These are phyloP conservation scores for Larimichthys polyactis DNA, from an alignment of 2,113 vertebrate genomes.

Conservation along the genomic window DNA sequence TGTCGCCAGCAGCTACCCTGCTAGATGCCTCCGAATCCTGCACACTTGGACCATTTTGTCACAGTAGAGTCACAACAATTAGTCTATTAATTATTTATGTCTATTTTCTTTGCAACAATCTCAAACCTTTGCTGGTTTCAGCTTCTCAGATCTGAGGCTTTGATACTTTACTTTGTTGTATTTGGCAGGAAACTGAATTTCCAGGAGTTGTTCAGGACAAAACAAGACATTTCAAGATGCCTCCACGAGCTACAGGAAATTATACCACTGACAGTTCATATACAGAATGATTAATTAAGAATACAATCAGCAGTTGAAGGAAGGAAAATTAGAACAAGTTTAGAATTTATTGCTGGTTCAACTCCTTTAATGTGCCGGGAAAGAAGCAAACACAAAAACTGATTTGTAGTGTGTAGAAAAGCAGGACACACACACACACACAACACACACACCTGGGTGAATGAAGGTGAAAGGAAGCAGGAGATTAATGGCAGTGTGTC, in stretches of 20 bases:
- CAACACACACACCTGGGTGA: conserved; percentile 28
- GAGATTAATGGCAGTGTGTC: conserved; percentile 45
- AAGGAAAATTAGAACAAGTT: neutral
- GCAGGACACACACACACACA: neutral
- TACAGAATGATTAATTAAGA: neutral
- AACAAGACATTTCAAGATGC: too few species aligned
- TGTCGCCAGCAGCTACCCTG: too few species aligned
- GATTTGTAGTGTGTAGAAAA: neutral
- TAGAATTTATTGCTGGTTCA: neutral
- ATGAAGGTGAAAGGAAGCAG: conserved; percentile 31
- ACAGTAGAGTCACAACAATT: too few species aligned
- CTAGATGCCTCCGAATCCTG: too few species aligned
- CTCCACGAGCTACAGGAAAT: too few species aligned
- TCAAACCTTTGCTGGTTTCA: neutral
- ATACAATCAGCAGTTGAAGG: neutral
- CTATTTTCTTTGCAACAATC: too few species aligned
- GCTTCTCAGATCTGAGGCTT: too few species aligned
- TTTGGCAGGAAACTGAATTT: neutral
- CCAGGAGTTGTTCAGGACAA: too few species aligned
- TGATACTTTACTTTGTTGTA: neutral
- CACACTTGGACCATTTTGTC: too few species aligned
- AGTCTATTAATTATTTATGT: too few species aligned
- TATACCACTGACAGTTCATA: neutral
- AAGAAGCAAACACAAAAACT: neutral
- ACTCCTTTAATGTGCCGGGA: neutral